Conservation (phyloP, 2,797 vertebrate genomes). For the Paguma larvata region DNA sequence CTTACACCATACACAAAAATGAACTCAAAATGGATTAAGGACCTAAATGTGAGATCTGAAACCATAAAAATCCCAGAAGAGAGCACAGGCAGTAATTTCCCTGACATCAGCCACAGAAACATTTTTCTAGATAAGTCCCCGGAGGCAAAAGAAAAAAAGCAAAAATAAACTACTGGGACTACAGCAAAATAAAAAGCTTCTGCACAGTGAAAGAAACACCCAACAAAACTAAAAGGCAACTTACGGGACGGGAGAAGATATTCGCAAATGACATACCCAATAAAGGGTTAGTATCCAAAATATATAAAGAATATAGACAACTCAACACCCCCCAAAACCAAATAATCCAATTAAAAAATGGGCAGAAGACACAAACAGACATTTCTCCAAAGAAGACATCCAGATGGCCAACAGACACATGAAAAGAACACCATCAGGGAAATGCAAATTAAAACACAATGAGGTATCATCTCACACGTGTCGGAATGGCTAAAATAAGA, state of each 20-base stretch:
- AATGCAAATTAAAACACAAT: not conserved
- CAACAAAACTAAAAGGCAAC: not conserved
- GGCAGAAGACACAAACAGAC: not conserved
- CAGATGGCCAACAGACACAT: not conserved
- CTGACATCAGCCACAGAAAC: not conserved
- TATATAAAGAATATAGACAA: not conserved
- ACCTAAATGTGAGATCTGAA: not conserved
- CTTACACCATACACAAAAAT: not conserved
- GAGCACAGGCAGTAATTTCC: not conserved
- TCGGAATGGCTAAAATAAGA: not conserved
- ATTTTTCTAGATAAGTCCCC: not conserved
- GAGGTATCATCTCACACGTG: not conserved
- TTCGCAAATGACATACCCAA: not conserved
- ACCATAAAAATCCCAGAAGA: not conserved
- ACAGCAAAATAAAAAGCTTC: not conserved
- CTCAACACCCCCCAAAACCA: not conserved
- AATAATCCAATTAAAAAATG: not conserved
- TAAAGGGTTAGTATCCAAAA: not conserved
- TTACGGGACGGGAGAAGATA: not conserved
- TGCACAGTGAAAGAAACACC: not conserved
- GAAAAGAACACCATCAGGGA: not conserved
- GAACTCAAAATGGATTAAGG: not conserved
- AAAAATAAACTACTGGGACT: not conserved
- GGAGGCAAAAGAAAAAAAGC: not conserved
- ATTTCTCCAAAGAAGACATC: not conserved